Base-by-base conservation (phyloP, 2,113 vertebrate genomes). In the Charadrius vociferus region DNA sequence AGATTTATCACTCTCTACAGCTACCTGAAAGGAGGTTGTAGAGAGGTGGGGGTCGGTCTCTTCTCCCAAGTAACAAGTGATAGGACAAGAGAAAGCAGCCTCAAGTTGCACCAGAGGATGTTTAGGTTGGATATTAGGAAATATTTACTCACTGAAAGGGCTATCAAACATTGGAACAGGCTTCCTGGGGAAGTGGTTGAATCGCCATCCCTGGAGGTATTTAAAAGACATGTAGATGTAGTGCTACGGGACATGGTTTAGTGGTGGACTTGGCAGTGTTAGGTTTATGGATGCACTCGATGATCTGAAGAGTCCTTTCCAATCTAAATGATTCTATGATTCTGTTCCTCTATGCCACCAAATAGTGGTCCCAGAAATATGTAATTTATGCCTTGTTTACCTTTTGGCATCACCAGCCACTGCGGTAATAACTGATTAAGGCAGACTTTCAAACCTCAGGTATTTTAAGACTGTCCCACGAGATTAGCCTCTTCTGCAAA, bases 1-100 rank as follows among this genome's bases (percentile, higher is more conserved):
- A 90, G 27, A 45, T 18, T 52, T 3, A 3, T 45, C 0, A 0
- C 22, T 13, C 30, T 32, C 52, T 15, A 5, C 13, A 39, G 8
- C 19, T 67, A 0, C 19, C 23, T 66, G 61, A 32, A 36, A 36
- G 20, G 26, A 43, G 29, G 19, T 3, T 39, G 12, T 15, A 58
- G n/a, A 1, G 6, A 18, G 14, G 52, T 14, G 19, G 4, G 3
- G 0, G 14, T 50, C 0, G 0, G n/a, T 29, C n/a, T 56, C 14
- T 74, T 61, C 18, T 67, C 9, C 12, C 12, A 24, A 2, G 11
- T 50, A 19, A 23, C 7, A 15, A 7, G 29, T 0, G 1, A 53
- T 15, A 55, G 12, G 47, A 63, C 4, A 5, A 47, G 27, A 63
- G 4, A 21, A 39, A 63, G 63, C 0, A 0, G 3, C 5, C 9